These are phyloP conservation scores for Drosophila albomicans DNA, from an alignment of 1,140 invertebrate species.

Conservation along the genomic window DNA sequence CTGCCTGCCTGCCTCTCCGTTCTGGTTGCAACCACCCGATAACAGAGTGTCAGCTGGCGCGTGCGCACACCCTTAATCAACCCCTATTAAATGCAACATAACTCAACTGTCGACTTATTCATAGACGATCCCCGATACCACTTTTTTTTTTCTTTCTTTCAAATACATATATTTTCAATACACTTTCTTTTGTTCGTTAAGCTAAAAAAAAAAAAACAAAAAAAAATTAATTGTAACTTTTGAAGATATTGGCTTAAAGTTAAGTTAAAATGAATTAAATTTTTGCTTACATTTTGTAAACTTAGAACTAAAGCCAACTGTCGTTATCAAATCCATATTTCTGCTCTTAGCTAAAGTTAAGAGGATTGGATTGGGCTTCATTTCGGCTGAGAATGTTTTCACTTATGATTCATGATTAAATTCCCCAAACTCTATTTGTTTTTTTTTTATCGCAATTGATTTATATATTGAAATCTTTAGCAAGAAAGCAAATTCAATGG, in stretches of 20 bases:
- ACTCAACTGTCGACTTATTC: slow-evolving; percentile 9
- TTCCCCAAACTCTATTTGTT: not conserved
- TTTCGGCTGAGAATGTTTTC: too few species aligned
- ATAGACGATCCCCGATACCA: not conserved
- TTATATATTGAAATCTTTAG: too few species aligned
- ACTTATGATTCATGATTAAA: too few species aligned
- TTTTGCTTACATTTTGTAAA: not conserved
- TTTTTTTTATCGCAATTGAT: not conserved
- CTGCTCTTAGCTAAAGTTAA: too few species aligned
- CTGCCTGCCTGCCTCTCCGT: not conserved
- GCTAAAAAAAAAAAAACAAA: slow-evolving; percentile 1
- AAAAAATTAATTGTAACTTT: not conserved
- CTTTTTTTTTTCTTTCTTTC: not conserved
- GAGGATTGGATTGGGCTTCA: too few species aligned
- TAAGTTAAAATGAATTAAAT: not conserved
- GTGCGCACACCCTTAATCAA: slow-evolving; percentile 16
- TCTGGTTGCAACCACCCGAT: slow-evolving; percentile 4
- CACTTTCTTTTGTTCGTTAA: not conserved
- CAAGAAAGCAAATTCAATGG: too few species aligned
- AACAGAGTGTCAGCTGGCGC: slow-evolving; percentile 29
- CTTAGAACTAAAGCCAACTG: too few species aligned
- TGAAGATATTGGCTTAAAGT: not conserved
- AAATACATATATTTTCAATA: slow-evolving; percentile 1
- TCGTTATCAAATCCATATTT: too few species aligned
- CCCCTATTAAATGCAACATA: slow-evolving; percentile 7